Percentiles rank a stretch among this genome's conserved stretches.
Evolutionary conservation across 2,113 vertebrate genomes (phyloP).

Genomic region (Variabilichromis moorii): DNA sequence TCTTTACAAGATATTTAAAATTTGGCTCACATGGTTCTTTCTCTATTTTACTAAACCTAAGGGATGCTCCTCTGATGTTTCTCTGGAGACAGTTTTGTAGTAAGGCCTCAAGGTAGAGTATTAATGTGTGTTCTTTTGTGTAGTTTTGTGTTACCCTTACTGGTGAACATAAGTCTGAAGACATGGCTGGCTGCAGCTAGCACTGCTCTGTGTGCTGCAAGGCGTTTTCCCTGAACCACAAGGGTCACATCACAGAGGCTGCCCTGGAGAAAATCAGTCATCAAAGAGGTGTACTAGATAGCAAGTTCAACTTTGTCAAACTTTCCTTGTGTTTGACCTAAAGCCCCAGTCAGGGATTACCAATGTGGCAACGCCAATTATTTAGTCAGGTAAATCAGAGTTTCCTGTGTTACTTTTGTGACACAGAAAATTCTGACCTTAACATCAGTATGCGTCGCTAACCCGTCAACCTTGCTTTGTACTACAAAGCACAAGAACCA

Average conservation of each 20-base stretch:
- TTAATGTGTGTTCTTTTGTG: not conserved
- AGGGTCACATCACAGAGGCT: not conserved
- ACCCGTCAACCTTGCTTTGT: not conserved
- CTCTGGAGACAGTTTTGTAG: not conserved
- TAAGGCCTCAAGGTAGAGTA: not conserved
- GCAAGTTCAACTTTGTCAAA: not conserved
- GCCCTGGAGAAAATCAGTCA: not conserved
- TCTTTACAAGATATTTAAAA: not conserved
- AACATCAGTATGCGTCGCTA: not conserved
- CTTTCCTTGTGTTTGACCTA: not conserved
- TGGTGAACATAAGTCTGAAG: not conserved
- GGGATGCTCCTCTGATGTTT: not conserved
- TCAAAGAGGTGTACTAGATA: not conserved
- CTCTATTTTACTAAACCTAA: not conserved
- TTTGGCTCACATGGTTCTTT: not conserved
- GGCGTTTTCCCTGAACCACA: not conserved
- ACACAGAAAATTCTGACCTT: not conserved
- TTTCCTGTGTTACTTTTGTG: not conserved
- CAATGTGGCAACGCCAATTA: not conserved
- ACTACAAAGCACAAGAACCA: not conserved
- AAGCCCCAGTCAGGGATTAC: not conserved
- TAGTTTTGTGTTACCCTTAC: not conserved
- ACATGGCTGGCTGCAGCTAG: not conserved
- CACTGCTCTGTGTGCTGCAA: not conserved
- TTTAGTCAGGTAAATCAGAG: not conserved